Evolutionary conservation across 2,797 vertebrate genomes (phyloP), one percentile per base, ranked within the genome.

Genomic region (Anabas testudineus): DNA sequence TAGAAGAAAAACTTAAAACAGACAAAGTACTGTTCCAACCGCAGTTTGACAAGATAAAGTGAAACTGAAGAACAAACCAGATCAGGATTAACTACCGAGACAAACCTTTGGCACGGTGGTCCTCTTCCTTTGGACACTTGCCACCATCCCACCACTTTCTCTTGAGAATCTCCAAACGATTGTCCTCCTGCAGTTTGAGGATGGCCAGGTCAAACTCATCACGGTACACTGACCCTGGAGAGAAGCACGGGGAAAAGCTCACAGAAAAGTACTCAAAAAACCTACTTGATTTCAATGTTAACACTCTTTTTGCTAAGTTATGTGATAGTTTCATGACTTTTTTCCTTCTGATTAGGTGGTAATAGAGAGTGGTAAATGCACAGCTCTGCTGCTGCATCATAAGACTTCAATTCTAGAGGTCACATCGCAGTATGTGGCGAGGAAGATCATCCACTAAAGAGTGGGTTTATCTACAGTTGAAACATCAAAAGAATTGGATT

Each of bases 61-160:
- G 10, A 32, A 56, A n/a, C 34, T 37, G 15, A 51, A 30, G 39
- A 59, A 67, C 2, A 51, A 53, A 26, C 37, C 28, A 34, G 47
- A 47, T 26, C 43, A 62, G 42, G 34, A 49, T 81, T 54, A 59
- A 47, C n/a, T 7, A 4, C n/a, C n/a, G 5, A 39, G n/a, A 57
- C 16, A 74, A 79, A 98, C 98, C 98, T 96, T 99, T 99, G 67
- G 97, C 98, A 74, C 98, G 93, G 86, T 98, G 97, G 74, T 99
- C 97, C 86, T 98, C 98, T 83, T 99, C 98, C 86, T 97, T 99
- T 61, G 98, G 98, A 88, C 98, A 99, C 82, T 96, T 97, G 21
- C 98, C 98, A 5, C 98, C 98, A 62, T 99, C 98, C 98, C 98
- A 99, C 98, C 98, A 99, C 74, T 98, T 99, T 34, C 97, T 93